phyloP scores from a whole-genome alignment of 2,888 invertebrate species.

The Drosophila subquinaria region DNA sequence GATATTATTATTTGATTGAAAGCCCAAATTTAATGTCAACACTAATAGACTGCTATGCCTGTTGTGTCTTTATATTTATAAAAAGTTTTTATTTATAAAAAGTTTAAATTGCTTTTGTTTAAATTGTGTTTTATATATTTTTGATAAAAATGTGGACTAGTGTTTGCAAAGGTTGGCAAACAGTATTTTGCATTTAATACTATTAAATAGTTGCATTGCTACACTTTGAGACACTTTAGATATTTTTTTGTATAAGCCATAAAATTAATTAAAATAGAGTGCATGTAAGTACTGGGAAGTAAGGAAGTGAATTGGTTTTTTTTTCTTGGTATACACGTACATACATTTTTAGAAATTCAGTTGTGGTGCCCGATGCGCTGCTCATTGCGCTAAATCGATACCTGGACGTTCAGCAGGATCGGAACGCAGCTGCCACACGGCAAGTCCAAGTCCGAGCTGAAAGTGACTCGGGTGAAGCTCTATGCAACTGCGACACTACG shows the following conservation, averaged over 20 bases:
- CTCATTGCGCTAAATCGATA: conserved; percentile 30
- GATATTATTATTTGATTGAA: background rate
- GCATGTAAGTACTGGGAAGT: conserved; percentile 41
- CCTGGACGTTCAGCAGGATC: conserved; percentile 21
- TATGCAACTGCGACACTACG: background rate
- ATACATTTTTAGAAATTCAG: conserved; percentile 29
- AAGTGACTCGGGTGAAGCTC: background rate
- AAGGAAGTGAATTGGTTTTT: background rate
- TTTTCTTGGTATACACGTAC: too few relatives aligned
- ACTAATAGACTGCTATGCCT: conserved; percentile 17
- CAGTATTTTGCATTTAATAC: conserved; percentile 29
- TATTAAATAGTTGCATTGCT: background rate
- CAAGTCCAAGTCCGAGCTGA: background rate
- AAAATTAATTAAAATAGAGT: conserved; percentile 20
- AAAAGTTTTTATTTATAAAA: background rate
- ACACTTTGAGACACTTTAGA: background rate
- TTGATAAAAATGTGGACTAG: conserved; percentile 45
- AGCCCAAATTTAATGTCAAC: background rate
- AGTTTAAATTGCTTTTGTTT: background rate
- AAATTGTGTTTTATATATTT: background rate
- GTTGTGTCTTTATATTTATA: background rate
- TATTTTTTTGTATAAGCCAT: background rate
- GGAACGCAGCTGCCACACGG: background rate
- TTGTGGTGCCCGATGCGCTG: conserved; percentile 45
- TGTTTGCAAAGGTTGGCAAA: conserved; percentile 27